Base-by-base conservation (phyloP, 1,140 invertebrate species). In the Oryctes rhinoceros region DNA sequence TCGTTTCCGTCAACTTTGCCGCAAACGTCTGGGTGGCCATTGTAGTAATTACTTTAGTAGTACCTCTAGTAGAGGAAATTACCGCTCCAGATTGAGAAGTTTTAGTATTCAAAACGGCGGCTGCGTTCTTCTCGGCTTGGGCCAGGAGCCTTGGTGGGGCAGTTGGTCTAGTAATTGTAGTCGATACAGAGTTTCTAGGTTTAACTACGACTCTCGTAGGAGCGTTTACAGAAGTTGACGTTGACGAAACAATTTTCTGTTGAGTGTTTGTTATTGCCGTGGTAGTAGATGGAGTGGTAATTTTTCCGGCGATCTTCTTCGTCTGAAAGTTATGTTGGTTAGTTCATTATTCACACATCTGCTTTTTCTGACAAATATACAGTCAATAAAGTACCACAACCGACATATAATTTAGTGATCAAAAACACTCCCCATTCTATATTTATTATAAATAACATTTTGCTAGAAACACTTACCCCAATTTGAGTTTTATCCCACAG, bases 51-150 rank as follows among this genome's bases (percentile, higher is more conserved):
- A 89, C 86, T 82, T 89, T 89, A 24, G 89, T 88, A 76, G 49
- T 75, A 37, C 82, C 80, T 82, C 90, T 86, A 47, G 89, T 88
- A 10, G 89, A 86, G 3, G 90, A 90, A 89, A 91, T 91, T 74
- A 92, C 91, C 74, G 91, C 91, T 79, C 89, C 90, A 18, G 91
- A 91, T 81, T 92, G 92, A 2, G 91, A 91, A 76, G 87, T 87
- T 20, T 86, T 81, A 11, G 86, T 82, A 24, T 84, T 80, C n/a
- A 84, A 81, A n/a, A 83, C 79, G 20, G 82, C 82, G 15, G 84
- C 81, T 6, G 81, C 82, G 48, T 84, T 86, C 84, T 87, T 84
- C 86, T 88, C 86, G 67, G 87, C 87, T 85, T 90, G 87, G 80
- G 91, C 88, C 80, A 90, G 81, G 75, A 91, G 84, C 80, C 91